Conservation (phyloP, 2,797 vertebrate species). For the Leuciscus waleckii region DNA sequence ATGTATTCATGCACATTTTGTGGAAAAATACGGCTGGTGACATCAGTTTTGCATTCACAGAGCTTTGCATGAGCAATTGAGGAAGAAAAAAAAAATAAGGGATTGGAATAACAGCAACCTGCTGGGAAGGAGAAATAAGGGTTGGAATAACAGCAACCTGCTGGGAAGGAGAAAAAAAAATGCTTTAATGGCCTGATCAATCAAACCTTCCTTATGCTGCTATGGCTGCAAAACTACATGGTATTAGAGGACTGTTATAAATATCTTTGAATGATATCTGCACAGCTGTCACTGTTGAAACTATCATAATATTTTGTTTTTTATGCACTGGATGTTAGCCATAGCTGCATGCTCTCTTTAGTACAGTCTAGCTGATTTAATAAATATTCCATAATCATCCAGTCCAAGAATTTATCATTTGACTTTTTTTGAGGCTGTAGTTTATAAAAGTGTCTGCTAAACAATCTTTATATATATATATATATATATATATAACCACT, state of each 20-base stretch:
- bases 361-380: not conserved
- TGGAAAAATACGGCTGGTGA: constrained; percentile 9
- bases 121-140: constrained; percentile 5
- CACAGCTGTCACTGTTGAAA: constrained; percentile 24
- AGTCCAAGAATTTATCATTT: not conserved
- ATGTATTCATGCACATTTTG: constrained; percentile 16
- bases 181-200: constrained; percentile 49
- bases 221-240: constrained; percentile 19
- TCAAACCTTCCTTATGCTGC: constrained; percentile 39
- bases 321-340: not conserved
- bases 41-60: constrained; percentile 17
- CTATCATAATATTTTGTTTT: constrained; percentile 27
- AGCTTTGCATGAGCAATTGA: constrained; percentile 38
- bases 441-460: not conserved
- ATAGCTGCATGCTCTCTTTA: not conserved
- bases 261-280: constrained; percentile 46
- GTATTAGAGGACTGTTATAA: constrained; percentile 34
- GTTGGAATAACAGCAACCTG: constrained; percentile 28
- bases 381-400: not conserved
- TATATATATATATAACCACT: too few species aligned
- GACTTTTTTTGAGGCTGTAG: not conserved
- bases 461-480: too few species aligned
- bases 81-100: not conserved
- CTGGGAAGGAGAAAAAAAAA: constrained; percentile 23
- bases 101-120: constrained; percentile 29